Evolutionary conservation across 2,113 vertebrate genomes (phyloP).

Genomic region (Mus spicilegus): DNA sequence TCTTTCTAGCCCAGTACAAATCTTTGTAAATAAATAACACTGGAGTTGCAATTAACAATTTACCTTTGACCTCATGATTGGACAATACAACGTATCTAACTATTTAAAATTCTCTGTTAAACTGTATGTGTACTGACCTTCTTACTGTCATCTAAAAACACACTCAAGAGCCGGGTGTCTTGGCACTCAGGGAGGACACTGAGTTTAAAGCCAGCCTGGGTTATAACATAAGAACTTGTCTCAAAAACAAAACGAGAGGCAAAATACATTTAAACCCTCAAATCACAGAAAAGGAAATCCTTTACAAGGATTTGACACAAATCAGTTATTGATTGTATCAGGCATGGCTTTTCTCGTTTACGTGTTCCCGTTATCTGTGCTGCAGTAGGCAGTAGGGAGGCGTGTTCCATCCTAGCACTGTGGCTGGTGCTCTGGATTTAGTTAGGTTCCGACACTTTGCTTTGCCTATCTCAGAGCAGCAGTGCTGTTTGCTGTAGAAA

Average conservation of each 20-base stretch:
- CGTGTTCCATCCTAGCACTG: neutral
- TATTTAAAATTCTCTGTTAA: neutral
- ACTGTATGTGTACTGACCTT: neutral
- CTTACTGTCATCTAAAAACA: neutral
- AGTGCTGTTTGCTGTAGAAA: slow-evolving; percentile 24
- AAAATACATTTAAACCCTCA: neutral
- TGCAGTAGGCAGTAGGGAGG: neutral
- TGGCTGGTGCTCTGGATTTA: slow-evolving; percentile 5
- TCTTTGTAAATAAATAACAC: neutral
- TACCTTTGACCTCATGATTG: neutral
- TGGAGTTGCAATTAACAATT: neutral
- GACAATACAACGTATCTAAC: neutral
- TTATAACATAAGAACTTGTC: neutral
- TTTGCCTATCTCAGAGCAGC: neutral
- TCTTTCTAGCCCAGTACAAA: neutral
- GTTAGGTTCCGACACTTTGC: slow-evolving; percentile 17
- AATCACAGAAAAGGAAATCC: neutral
- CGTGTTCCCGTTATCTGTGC: neutral
- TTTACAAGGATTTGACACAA: neutral
- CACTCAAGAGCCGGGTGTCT: neutral
- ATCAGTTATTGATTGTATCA: neutral
- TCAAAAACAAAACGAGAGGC: neutral
- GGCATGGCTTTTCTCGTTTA: slow-evolving; percentile 1
- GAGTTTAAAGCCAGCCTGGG: neutral
- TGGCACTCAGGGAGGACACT: too few species aligned